Evolutionary conservation across 2,888 invertebrate species (phyloP).

Genomic region (Eurytoma californica): DNA sequence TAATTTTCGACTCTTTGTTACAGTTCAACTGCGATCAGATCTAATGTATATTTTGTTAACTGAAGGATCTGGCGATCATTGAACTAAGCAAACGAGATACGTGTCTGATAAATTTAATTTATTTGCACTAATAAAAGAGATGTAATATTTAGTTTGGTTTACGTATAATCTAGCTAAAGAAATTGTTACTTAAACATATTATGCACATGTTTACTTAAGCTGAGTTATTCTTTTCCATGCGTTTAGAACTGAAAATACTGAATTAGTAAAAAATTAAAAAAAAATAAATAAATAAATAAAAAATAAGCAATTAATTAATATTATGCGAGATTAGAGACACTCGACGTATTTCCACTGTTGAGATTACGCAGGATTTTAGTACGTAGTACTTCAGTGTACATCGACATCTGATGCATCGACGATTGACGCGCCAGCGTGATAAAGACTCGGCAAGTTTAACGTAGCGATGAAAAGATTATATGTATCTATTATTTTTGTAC

Average conservation of each 20-base stretch:
- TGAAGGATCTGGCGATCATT: neutral
- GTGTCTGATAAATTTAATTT: conserved; percentile 36
- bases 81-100: conserved; percentile 17
- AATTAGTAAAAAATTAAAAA: neutral
- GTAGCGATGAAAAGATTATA: conserved; percentile 65
- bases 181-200: neutral
- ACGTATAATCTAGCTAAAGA: conserved; percentile 11
- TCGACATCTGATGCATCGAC: conserved; percentile 25
- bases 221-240: conserved; percentile 14
- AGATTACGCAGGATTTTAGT: conserved; percentile 29
- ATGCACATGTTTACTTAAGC: conserved; percentile 19
- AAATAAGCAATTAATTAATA: conserved; percentile 9
- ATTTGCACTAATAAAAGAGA: conserved; percentile 22
- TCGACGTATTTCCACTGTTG: conserved; percentile 33
- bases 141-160: conserved; percentile 20
- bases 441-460: conserved; percentile 58
- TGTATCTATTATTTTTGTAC: conserved; percentile 73
- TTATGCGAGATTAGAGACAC: neutral
- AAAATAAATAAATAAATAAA: conserved; percentile 8
- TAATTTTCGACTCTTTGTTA: no score
- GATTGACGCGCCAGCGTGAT: conserved; percentile 43
- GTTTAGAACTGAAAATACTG: neutral
- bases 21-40: no score
- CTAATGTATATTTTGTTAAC: no score
- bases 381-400: conserved; percentile 37